Evolutionary conservation across 1,140 invertebrate species (phyloP).

Genomic region (Batillaria attramentaria): DNA sequence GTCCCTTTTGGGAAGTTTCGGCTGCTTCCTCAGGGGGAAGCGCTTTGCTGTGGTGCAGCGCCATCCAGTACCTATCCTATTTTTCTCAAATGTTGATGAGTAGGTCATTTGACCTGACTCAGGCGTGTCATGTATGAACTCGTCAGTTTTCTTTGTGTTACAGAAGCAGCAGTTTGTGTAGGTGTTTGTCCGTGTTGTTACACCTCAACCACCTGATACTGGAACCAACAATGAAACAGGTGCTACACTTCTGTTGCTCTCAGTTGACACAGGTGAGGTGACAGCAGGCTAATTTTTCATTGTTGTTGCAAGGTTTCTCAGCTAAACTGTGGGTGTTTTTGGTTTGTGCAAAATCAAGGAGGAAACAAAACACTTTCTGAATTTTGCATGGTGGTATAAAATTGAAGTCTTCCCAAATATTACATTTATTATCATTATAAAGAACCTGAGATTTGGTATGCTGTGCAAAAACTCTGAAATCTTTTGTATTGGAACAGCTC

Average conservation of each 20-base stretch:
- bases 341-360: background rate
- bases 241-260: slow-evolving; percentile 1
- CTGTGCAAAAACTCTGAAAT: too few relatives aligned
- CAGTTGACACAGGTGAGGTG: background rate
- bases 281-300: background rate
- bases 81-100: background rate
- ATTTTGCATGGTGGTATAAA: background rate
- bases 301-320: background rate
- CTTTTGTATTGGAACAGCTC: too few relatives aligned
- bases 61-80: too few relatives aligned
- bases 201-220: slow-evolving; percentile 13
- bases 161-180: background rate
- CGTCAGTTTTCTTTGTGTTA: background rate
- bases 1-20: too few relatives aligned
- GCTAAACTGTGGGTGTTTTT: background rate
- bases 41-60: too few relatives aligned
- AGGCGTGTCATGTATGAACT: too few relatives aligned
- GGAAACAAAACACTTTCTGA: background rate
- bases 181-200: background rate
- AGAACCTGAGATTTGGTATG: background rate
- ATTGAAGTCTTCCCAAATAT: background rate
- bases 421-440: background rate
- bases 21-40: too few relatives aligned
- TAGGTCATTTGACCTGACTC: background rate
- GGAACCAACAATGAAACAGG: background rate